These are phyloP conservation scores for Lepeophtheirus nordmannii DNA, from an alignment of 2,888 invertebrate genomes.

Conservation along the genomic window DNA sequence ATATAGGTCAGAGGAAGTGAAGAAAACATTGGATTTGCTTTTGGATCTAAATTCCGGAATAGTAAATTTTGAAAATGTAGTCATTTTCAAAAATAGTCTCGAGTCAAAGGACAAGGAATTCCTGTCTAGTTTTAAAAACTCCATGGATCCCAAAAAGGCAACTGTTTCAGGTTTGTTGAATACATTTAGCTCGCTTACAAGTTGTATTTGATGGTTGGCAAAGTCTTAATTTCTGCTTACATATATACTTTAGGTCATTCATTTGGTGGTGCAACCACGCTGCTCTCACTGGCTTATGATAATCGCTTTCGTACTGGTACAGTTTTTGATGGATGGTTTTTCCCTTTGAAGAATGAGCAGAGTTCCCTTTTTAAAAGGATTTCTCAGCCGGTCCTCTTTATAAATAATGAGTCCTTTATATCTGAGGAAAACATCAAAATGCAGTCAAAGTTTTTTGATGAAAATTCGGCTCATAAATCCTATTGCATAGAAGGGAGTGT, in stretches of 20 bases:
- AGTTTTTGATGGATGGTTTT: constrained; percentile 47
- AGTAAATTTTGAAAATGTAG: constrained; percentile 37
- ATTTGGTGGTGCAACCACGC: constrained; percentile 47
- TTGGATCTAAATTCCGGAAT: constrained; percentile 29
- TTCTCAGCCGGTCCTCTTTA: constrained; percentile 41
- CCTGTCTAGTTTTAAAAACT: constrained; percentile 11
- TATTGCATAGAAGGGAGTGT: constrained; percentile 32
- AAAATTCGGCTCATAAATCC: constrained; percentile 25
- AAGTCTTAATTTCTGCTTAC: too few relatives aligned
- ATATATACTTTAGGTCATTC: constrained; percentile 52
- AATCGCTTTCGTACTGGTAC: constrained; percentile 39
- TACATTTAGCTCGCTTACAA: too few relatives aligned
- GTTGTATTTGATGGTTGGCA: too few relatives aligned
- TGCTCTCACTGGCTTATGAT: constrained; percentile 42
- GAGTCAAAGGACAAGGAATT: constrained; percentile 18
- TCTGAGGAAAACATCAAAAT: constrained; percentile 40
- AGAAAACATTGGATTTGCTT: constrained; percentile 39
- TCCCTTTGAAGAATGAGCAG: constrained; percentile 40
- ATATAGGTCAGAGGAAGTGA: constrained; percentile 39
- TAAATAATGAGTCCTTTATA: constrained; percentile 46
- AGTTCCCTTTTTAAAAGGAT: constrained; percentile 35
- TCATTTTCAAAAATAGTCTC: constrained; percentile 35
- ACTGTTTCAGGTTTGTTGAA: constrained; percentile 11
- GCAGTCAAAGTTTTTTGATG: constrained; percentile 36
- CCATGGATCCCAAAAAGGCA: constrained; percentile 10